Evolutionary conservation across 2,888 invertebrate genomes (phyloP), one percentile per base, ranked within the genome.

Genomic region (Lasioglossum marginatum): DNA sequence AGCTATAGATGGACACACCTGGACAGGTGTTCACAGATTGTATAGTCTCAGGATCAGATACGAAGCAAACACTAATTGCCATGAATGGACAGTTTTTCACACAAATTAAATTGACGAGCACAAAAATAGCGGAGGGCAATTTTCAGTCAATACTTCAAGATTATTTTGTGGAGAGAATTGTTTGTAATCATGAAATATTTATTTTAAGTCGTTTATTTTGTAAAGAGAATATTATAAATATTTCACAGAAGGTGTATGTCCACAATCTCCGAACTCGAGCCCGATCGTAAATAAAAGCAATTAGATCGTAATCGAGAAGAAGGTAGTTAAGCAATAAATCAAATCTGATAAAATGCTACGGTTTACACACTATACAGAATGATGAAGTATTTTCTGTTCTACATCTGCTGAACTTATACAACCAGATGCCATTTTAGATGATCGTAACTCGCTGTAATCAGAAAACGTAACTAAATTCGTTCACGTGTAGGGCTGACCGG

Each of bases 21-120:
- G 5, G 37, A 14, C 27, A 79, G 60, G 66, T 68, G 79, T 68
- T 85, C 45, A 72, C 23, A 27, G 66, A 68, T 74, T 75, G 27
- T 48, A 66, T 77, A 14, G n/a, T 68, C 78, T 45, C 12, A 70
- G 14, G 43, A 57, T 12, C 60, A 31, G 57, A 80, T 14, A 31
- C 37, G 66, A 81, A 19, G 19, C 43, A 79, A 57, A 48, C 16
- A 23, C 19, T 40, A 60, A 77, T 45, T 23, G 19, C 12, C 0
- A 0, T 31, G 19, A 40, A 48, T 19, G 31, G 66, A n/a, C 14
- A 52, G 31, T 5, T 40, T 34, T 73, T 79, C 23, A n/a, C 63
- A 16, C 16, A 16, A 63, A 63, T 27, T 16, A 5, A 27, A 27
- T 16, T 31, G 14, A 31, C 14, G 2, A 63, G 14, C 16, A 16